Conservation (phyloP, 2,113 vertebrate species). For the Clinocottus analis region DNA sequence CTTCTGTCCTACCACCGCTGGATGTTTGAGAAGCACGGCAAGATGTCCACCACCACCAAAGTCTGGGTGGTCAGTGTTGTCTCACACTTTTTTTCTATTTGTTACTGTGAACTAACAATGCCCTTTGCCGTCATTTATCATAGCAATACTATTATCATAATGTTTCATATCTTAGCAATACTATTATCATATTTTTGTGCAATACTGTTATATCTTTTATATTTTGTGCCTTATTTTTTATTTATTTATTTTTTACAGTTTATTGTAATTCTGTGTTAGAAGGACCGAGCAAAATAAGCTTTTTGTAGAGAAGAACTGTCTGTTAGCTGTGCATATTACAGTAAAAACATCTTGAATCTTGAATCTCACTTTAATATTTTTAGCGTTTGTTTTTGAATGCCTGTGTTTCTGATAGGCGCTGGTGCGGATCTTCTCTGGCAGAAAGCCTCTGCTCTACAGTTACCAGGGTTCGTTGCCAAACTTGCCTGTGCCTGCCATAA, state of each 20-base stretch:
- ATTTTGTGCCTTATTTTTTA: too few relatives aligned
- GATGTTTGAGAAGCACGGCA: conserved; percentile 90
- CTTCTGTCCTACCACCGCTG: conserved; percentile 93
- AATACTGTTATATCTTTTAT: too few relatives aligned
- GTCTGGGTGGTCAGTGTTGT: conserved; percentile 89
- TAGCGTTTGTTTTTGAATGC: conserved; percentile 1
- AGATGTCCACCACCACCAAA: conserved; percentile 89
- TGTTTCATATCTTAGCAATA: too few relatives aligned
- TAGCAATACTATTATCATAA: too few relatives aligned
- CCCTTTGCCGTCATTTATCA: too few relatives aligned
- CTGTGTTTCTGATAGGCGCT: conserved; percentile 81
- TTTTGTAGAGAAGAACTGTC: too few relatives aligned
- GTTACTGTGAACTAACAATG: background rate
- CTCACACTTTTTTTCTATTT: background rate
- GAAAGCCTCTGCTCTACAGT: conserved; percentile 89
- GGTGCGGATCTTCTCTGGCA: conserved; percentile 92
- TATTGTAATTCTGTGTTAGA: too few relatives aligned
- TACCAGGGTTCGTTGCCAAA: conserved; percentile 90
- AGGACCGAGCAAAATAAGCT: too few relatives aligned
- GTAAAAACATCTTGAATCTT: too few relatives aligned
- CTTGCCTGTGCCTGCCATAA: conserved; percentile 86
- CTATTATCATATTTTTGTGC: too few relatives aligned
- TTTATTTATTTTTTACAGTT: too few relatives aligned
- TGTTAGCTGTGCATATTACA: too few relatives aligned
- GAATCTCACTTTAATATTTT: conserved; percentile 14